Conservation (phyloP, 2,888 invertebrate genomes). For the Perithous albicinctus region DNA sequence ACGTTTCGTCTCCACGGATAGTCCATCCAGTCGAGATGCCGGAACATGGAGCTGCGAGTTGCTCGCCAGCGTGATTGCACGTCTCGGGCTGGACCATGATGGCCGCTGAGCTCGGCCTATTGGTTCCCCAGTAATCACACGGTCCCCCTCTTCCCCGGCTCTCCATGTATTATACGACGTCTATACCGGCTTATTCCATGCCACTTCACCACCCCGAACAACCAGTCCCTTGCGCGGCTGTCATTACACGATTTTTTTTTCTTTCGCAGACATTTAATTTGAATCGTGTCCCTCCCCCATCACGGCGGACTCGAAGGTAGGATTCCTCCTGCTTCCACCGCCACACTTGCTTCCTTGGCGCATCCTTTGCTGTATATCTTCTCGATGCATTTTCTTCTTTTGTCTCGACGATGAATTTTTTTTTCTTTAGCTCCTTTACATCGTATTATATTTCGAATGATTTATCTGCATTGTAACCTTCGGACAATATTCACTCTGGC, state of each 20-base stretch:
- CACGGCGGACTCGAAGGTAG: conserved; percentile 18
- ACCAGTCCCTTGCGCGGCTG: conserved; percentile 74
- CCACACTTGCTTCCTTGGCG: background rate
- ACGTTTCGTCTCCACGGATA: conserved; percentile 59
- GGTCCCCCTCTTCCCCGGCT: conserved; percentile 75
- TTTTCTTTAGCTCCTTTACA: background rate
- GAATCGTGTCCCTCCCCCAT: conserved; percentile 76
- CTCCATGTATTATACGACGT: conserved; percentile 56
- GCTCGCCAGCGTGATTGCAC: conserved; percentile 82
- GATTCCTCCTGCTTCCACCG: conserved; percentile 24
- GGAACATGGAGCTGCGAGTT: conserved; percentile 54
- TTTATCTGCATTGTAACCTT: background rate
- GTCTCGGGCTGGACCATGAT: conserved; percentile 84
- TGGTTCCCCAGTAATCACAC: conserved; percentile 84
- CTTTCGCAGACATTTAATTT: conserved; percentile 81
- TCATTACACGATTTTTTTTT: conserved; percentile 83
- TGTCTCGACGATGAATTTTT: background rate
- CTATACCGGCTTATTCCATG: conserved; percentile 46
- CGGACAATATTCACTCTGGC: background rate
- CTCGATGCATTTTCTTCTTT: conserved; percentile 25
- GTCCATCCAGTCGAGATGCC: conserved; percentile 51
- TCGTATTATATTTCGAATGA: background rate
- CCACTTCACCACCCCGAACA: conserved; percentile 54
- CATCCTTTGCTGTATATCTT: conserved; percentile 1
- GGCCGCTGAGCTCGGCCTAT: conserved; percentile 84